A percentile compares a stretch with the other conserved stretches of the same genome.
phyloP scores from a whole-genome alignment of 2,888 invertebrate species.

The Ernsta delagoae region DNA sequence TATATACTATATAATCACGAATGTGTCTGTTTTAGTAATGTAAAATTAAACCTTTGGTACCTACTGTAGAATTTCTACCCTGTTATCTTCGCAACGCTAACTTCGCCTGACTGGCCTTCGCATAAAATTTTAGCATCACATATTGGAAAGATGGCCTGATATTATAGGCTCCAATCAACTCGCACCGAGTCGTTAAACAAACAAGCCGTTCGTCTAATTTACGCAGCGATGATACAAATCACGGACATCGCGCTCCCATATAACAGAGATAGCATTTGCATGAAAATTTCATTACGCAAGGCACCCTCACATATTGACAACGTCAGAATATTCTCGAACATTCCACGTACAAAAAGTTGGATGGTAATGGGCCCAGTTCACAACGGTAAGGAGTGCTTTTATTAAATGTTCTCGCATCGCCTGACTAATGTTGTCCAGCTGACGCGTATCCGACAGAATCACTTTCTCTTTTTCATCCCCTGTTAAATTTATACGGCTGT shows the following conservation, averaged over 20 bases:
- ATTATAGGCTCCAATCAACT: slow-evolving; percentile 35
- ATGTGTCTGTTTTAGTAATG: too few species aligned
- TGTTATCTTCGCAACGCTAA: slow-evolving; percentile 10
- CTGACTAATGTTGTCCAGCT: slow-evolving; percentile 80
- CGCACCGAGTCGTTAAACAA: slow-evolving; percentile 31
- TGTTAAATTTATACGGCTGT: slow-evolving; percentile 57
- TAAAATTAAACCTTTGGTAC: too few species aligned
- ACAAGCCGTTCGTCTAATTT: slow-evolving; percentile 35
- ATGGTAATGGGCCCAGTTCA: slow-evolving; percentile 51
- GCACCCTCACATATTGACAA: slow-evolving; percentile 47
- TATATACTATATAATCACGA: too few species aligned
- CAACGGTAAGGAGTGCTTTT: slow-evolving; percentile 74
- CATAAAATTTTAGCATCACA: slow-evolving; percentile 28
- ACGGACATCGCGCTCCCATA: slow-evolving; percentile 41
- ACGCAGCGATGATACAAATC: slow-evolving; percentile 35
- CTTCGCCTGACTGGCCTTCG: neutral
- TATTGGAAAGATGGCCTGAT: slow-evolving; percentile 24
- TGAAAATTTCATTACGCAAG: slow-evolving; percentile 48
- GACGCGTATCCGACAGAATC: slow-evolving; percentile 71
- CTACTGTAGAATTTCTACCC: neutral
- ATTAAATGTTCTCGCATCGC: slow-evolving; percentile 82
- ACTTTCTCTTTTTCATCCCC: slow-evolving; percentile 65
- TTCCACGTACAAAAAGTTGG: slow-evolving; percentile 46
- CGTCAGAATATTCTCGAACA: slow-evolving; percentile 46
- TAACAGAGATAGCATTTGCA: slow-evolving; percentile 44